Base-by-base conservation (phyloP, 1,140 invertebrate genomes). In the Drosophila pseudoananassae region DNA sequence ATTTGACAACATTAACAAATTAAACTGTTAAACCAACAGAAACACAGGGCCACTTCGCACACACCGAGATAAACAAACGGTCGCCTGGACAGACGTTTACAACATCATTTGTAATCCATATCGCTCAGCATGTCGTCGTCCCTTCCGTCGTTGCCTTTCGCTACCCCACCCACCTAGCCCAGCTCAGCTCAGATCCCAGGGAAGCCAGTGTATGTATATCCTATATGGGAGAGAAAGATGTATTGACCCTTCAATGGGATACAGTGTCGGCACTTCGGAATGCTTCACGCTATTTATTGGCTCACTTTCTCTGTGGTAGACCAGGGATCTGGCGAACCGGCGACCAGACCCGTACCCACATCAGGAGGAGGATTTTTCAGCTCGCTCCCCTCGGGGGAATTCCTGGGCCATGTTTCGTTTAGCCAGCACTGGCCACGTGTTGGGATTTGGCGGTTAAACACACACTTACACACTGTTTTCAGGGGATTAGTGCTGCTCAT, bases 1-100 rank as follows among this genome's bases (percentile, higher is more conserved):
- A 90, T 90, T 90, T 90, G 87, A 90, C 87, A 90, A 87, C 79
- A 90, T 90, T 90, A 90, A 90, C 87, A 90, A 90, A 90, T 90
- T 90, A 90, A 90, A 90, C 87, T 90, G 87, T 90, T 90, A 76
- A 90, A 80, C 60, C 63, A 49, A 76, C 72, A 76, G 58, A 65
- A 33, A 55, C 55, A 27, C 55, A 43, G 49, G 27, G 31, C 36
- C 49, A 38, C 47, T 51, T 38, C 17, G 23, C 29, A 66, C 43
- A 55, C 63, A 64, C 58, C 38, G 49, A 65, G 46, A 61, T 40
- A 74, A 27, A 61, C 43, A 75, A 73, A 60, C 56, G 54, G 64
- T 72, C 15, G 29, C 25, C n/a, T 53, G 61, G 72, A 60, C 78
- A 70, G 76, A 79, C 87, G 76, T 79, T 80, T 79, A 88, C 82